Evolutionary conservation across 2,113 vertebrate genomes (phyloP).

Genomic region (Phyllostomus discolor): DNA sequence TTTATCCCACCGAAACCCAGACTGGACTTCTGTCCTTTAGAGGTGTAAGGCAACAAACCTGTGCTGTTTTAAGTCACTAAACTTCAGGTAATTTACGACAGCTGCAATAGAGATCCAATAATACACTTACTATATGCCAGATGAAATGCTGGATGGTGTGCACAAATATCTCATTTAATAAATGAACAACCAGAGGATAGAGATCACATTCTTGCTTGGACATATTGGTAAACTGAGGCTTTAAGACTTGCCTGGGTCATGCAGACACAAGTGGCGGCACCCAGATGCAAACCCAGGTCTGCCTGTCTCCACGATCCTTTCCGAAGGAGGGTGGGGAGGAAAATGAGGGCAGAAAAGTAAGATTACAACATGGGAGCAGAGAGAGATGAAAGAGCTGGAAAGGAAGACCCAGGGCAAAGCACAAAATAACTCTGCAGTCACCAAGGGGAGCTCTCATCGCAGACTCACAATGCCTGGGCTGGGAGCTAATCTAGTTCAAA

Average conservation of each 20-base stretch:
- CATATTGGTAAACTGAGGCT: not conserved
- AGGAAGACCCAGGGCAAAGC: not conserved
- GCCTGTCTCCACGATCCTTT: not conserved
- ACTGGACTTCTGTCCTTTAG: not conserved
- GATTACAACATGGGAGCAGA: not conserved
- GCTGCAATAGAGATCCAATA: not conserved
- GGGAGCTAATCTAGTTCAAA: too few species aligned
- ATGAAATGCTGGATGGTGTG: not conserved
- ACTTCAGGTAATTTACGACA: not conserved
- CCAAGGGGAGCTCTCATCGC: not conserved
- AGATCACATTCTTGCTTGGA: not conserved
- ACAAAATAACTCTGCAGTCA: not conserved
- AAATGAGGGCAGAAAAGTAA: not conserved
- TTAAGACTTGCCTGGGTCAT: not conserved
- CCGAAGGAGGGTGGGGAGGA: not conserved
- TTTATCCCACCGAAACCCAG: not conserved
- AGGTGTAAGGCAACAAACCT: not conserved
- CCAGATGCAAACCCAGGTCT: not conserved
- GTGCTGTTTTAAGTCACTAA: not conserved
- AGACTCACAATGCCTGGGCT: not conserved
- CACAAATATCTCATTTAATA: not conserved
- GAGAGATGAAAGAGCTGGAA: not conserved
- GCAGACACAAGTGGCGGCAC: not conserved
- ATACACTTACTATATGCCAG: not conserved
- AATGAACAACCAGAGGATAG: not conserved